A percentile compares a stretch with the other conserved stretches of the same genome.
Conservation (phyloP, 2,797 vertebrate genomes). For the Takifugu rubripes region DNA sequence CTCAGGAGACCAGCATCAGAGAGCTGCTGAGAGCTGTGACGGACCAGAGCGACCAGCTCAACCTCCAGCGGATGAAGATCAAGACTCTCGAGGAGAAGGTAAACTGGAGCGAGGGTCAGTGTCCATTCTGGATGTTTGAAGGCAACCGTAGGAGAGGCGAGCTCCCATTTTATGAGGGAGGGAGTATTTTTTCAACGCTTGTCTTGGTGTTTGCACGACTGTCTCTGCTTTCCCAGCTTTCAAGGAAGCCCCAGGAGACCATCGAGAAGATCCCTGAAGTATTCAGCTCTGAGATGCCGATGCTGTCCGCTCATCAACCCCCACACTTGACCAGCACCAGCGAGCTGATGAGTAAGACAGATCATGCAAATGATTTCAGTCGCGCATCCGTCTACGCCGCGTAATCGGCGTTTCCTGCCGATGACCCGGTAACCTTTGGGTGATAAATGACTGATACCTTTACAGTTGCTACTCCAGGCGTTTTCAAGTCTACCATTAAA, state of each 20-base stretch:
- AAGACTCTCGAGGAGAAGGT: slow-evolving; percentile 87
- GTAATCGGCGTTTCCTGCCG: background rate
- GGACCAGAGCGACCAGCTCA: slow-evolving; percentile 83
- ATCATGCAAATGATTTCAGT: slow-evolving; percentile 1
- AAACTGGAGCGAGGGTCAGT: background rate
- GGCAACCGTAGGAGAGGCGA: no score
- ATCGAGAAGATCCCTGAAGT: slow-evolving; percentile 56
- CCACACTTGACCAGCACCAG: slow-evolving; percentile 44
- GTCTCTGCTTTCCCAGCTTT: slow-evolving; percentile 70
- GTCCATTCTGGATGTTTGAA: no score
- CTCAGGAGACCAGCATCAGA: slow-evolving; percentile 83
- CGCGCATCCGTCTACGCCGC: no score
- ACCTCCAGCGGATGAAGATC: slow-evolving; percentile 84
- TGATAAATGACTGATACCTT: background rate
- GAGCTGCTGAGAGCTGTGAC: slow-evolving; percentile 81
- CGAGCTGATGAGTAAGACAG: slow-evolving; percentile 63
- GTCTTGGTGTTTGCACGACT: background rate
- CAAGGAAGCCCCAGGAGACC: slow-evolving; percentile 68
- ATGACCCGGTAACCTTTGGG: background rate
- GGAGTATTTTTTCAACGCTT: slow-evolving; percentile 1
- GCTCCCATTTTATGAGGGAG: no score
- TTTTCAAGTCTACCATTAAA: slow-evolving; percentile 4
- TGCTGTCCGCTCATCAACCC: slow-evolving; percentile 56
- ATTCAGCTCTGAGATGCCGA: slow-evolving; percentile 54
- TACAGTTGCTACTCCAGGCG: background rate